Conservation (phyloP, 2,888 invertebrate species). For the Amiota communis region DNA sequence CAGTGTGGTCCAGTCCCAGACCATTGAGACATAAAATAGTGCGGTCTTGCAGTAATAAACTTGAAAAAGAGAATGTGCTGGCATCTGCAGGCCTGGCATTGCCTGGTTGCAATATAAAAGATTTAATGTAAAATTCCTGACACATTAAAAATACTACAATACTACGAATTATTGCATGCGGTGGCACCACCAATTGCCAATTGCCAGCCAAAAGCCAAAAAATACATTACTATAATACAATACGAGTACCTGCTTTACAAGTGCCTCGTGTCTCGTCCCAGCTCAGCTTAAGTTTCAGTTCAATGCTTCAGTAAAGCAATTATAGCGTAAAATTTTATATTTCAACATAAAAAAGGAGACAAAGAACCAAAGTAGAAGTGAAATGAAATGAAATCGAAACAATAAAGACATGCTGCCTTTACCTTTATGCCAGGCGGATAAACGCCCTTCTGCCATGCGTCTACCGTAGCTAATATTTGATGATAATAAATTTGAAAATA, state of each 20-base stretch:
- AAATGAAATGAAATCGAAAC: slow-evolving; percentile 41
- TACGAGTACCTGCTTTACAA: slow-evolving; percentile 34
- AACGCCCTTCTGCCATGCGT: slow-evolving; percentile 9
- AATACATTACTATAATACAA: slow-evolving; percentile 17
- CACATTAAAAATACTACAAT: slow-evolving; percentile 15
- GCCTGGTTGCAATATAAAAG: slow-evolving; percentile 41
- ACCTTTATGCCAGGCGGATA: slow-evolving; percentile 30
- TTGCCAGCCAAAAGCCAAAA: too few relatives aligned
- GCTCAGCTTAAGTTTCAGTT: slow-evolving; percentile 35
- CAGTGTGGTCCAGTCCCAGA: neutral
- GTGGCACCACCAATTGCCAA: too few relatives aligned
- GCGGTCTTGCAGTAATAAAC: slow-evolving; percentile 21
- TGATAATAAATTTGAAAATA: slow-evolving; percentile 62
- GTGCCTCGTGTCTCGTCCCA: slow-evolving; percentile 56
- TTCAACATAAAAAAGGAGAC: slow-evolving; percentile 38
- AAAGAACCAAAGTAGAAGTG: slow-evolving; percentile 27
- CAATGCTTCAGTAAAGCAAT: slow-evolving; percentile 53
- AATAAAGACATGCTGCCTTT: slow-evolving; percentile 39
- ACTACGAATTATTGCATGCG: too few relatives aligned
- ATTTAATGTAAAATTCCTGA: slow-evolving; percentile 56
- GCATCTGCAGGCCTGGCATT: slow-evolving; percentile 5
- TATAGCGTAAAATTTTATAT: slow-evolving; percentile 51
- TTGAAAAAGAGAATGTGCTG: slow-evolving; percentile 59
- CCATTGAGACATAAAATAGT: slow-evolving; percentile 25
- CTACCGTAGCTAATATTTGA: slow-evolving; percentile 60